Conservation (phyloP, 2,113 vertebrate genomes). For the Grammomys dolichurus region DNA sequence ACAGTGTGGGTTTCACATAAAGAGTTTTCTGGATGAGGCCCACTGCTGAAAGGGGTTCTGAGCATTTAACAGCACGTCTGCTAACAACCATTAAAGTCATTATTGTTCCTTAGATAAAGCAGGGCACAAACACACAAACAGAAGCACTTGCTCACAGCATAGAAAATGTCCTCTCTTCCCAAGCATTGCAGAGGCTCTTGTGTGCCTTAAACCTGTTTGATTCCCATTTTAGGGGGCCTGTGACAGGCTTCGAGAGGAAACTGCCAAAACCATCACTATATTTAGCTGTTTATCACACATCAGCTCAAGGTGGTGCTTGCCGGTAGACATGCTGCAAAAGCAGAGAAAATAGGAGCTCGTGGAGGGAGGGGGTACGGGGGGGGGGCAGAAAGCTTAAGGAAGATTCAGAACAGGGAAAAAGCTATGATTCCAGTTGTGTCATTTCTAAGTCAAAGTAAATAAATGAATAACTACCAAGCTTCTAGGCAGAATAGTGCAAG, state of each 20-base stretch:
- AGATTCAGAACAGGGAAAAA: constrained; percentile 56
- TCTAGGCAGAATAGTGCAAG: constrained; percentile 15
- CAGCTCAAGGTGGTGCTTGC: constrained; percentile 61
- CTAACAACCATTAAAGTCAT: constrained; percentile 74
- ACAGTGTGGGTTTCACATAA: constrained; percentile 71
- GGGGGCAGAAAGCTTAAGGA: not conserved
- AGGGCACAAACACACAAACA: constrained; percentile 5
- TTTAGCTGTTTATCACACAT: constrained; percentile 77
- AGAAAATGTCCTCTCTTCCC: constrained; percentile 48
- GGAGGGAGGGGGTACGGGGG: not conserved
- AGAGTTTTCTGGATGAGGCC: constrained; percentile 66
- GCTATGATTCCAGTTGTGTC: constrained; percentile 31
- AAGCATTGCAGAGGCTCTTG: constrained; percentile 37
- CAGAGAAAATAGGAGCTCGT: constrained; percentile 61
- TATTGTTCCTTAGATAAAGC: constrained; percentile 72
- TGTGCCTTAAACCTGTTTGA: constrained; percentile 70
- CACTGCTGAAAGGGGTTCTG: constrained; percentile 50
- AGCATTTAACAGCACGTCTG: constrained; percentile 66
- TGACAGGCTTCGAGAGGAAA: constrained; percentile 73
- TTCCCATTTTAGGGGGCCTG: constrained; percentile 68
- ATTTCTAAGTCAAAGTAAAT: constrained; percentile 15
- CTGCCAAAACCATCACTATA: constrained; percentile 76
- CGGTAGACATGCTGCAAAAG: constrained; percentile 57
- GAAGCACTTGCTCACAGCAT: constrained; percentile 35
- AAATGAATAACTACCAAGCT: not conserved